Conservation (phyloP, 2,113 vertebrate species). For the Colaptes auratus region DNA sequence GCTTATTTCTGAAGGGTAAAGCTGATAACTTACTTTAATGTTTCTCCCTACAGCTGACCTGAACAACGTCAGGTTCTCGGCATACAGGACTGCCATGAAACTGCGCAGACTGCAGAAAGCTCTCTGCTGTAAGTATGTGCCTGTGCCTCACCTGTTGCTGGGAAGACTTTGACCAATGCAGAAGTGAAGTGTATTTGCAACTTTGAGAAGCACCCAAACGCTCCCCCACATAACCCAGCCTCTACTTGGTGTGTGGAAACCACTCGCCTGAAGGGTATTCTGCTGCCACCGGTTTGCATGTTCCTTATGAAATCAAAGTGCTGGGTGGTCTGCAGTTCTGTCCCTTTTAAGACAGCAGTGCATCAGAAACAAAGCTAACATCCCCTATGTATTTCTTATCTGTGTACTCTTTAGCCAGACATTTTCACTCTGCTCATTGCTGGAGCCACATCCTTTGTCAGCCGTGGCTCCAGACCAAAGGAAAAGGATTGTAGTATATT, state of each 20-base stretch:
- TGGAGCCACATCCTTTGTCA: background rate
- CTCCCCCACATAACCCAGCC: accelerated
- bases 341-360: background rate
- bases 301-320: background rate
- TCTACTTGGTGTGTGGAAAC: background rate
- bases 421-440: background rate
- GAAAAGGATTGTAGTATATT: background rate
- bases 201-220: background rate
- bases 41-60: slow-evolving; percentile 83
- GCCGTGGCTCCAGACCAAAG: background rate
- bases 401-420: background rate
- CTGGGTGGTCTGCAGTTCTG: background rate
- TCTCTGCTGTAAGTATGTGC: slow-evolving; percentile 90
- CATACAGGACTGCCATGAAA: slow-evolving; percentile 98
- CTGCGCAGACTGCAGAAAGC: slow-evolving; percentile 97
- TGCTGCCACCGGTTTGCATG: accelerated
- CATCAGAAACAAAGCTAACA: background rate
- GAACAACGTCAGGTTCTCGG: slow-evolving; percentile 98
- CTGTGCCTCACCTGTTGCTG: background rate
- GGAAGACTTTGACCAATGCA: background rate
- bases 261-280: background rate
- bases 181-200: background rate
- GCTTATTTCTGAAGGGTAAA: background rate
- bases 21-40: slow-evolving; percentile 24
- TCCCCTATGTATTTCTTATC: background rate